Evolutionary conservation across 2,797 vertebrate genomes (phyloP).

Genomic region (Florisuga fusca): DNA sequence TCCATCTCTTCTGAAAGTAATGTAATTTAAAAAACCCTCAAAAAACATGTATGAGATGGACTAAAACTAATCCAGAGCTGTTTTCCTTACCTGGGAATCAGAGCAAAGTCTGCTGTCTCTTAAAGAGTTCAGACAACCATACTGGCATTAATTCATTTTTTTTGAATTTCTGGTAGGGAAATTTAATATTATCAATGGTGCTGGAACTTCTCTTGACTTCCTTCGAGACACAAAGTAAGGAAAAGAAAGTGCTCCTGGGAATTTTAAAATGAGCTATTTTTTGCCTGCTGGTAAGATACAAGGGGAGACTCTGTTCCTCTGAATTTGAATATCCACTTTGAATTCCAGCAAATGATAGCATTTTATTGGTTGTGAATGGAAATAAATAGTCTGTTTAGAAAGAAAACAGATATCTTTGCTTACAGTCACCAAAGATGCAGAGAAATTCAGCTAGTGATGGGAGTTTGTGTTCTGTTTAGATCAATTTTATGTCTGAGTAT

Average conservation of each 20-base stretch:
- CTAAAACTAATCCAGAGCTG: neutral
- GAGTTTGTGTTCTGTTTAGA: neutral
- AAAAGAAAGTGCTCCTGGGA: neutral
- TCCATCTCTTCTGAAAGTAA: neutral
- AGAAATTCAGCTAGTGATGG: neutral
- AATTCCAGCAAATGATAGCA: neutral
- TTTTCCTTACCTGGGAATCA: neutral
- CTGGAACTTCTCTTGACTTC: constrained; percentile 1
- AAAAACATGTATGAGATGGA: accelerated
- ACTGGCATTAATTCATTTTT: neutral
- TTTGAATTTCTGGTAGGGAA: neutral
- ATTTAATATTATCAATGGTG: neutral
- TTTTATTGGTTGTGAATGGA: neutral
- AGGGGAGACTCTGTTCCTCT: neutral
- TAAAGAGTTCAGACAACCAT: neutral
- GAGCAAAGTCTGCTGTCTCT: neutral
- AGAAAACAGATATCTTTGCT: neutral
- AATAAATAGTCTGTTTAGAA: neutral
- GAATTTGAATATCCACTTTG: neutral
- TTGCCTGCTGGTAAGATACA: neutral
- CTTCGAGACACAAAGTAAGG: neutral
- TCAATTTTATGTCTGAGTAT: neutral
- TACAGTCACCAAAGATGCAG: neutral
- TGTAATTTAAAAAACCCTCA: neutral
- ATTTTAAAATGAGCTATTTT: neutral